A percentile compares a stretch with the other conserved stretches of the same genome.
Conservation (phyloP, 1,140 invertebrate species). For the Heliconius hewitsoni region DNA sequence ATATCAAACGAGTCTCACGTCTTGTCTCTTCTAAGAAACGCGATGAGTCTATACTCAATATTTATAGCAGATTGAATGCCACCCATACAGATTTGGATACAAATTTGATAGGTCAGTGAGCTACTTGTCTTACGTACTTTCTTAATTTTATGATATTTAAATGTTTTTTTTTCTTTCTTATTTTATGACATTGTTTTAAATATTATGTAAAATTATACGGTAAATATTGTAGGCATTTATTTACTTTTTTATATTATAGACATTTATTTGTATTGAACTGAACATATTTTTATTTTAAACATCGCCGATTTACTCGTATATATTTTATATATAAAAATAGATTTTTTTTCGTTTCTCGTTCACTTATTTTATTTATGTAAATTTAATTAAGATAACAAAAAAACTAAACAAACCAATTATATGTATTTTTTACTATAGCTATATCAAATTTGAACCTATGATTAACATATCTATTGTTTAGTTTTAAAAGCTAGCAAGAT, state of each 20-base stretch:
- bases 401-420: too few relatives aligned
- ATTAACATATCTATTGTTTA: background rate
- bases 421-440: background rate
- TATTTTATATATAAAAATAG: too few relatives aligned
- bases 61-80: slow-evolving; percentile 28
- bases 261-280: too few relatives aligned
- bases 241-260: too few relatives aligned
- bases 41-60: slow-evolving; percentile 49
- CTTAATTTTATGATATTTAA: background rate
- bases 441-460: background rate
- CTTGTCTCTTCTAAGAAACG: slow-evolving; percentile 52
- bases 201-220: too few relatives aligned
- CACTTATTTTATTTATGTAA: too few relatives aligned
- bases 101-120: background rate
- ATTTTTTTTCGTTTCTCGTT: too few relatives aligned
- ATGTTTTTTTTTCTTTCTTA: background rate
- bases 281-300: too few relatives aligned
- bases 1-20: slow-evolving; percentile 57
- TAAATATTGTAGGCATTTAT: too few relatives aligned
- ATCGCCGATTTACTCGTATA: too few relatives aligned
- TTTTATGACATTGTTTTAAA: background rate
- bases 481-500: background rate
- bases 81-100: slow-evolving; percentile 18
- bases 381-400: background rate
- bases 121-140: background rate